Evolutionary conservation across 2,888 invertebrate species (phyloP), one percentile per base, ranked within the genome.

Genomic region (Ditula angustiorana): DNA sequence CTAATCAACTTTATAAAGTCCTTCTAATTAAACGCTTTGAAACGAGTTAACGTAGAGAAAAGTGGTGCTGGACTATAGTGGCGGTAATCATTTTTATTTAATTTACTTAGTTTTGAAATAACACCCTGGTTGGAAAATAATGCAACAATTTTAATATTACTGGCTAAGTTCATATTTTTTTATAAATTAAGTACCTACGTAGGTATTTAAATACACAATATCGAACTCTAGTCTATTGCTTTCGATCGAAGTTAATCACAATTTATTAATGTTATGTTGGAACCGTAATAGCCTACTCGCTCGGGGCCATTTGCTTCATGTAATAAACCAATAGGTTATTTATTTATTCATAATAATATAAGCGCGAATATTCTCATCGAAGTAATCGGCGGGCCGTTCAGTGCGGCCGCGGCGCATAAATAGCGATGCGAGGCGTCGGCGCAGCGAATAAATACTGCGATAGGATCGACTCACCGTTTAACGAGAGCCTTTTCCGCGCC

Each of bases 401-500:
- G 76, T 69, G 69, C 69, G 68, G 78, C 76, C 79, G 72, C 78
- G 81, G 81, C 81, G 83, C 85, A 88, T 88, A 86, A 87, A 88
- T 86, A 88, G 86, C 83, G 84, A 85, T 82, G 83, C 75, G 80
- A 81, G 81, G 78, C 82, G 75, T 85, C 81, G 79, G 82, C 82
- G 82, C 82, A 80, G 74, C 82, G 84, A 88, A 90, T 88, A 91
- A 91, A 91, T 90, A 90, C 86, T 82, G 84, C 81, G 87, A 90
- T 89, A 87, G 83, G 83, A 91, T 92, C 90, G 85, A 83, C 84
- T 89, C 86, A 86, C 86, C 88, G 88, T 90, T 92, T 92, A 92
- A 91, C 90, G 87, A 90, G 89, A 84, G 87, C 88, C 91, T 90
- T 92, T 92, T 90, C 92, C 90, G 86, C 89, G 85, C 87, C 87